Evolutionary conservation across 2,113 vertebrate genomes (phyloP).

Genomic region (Callopanchax toddi): DNA sequence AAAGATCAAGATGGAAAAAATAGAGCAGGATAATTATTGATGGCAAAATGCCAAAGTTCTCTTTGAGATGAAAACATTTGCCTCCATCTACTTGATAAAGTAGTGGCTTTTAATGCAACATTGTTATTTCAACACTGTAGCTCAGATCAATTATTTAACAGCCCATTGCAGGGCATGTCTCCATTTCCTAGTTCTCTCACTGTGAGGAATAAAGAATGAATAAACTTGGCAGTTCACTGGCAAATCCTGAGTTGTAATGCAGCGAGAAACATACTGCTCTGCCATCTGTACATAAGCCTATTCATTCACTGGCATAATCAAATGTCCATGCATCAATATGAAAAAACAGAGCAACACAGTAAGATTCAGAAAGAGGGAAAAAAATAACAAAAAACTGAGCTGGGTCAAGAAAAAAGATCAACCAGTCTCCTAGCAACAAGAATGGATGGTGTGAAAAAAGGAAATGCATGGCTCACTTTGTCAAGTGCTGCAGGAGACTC

Average conservation of each 20-base stretch:
- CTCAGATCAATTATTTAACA: constrained; percentile 1
- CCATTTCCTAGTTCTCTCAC: not conserved
- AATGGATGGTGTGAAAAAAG: constrained; percentile 52
- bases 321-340: not conserved
- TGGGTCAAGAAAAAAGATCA: constrained; percentile 52
- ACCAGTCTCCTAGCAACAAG: constrained; percentile 73
- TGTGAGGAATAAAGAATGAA: not conserved
- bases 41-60: too few species aligned
- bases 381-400: constrained; percentile 43
- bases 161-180: not conserved
- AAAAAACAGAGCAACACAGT: not conserved
- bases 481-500: constrained; percentile 54
- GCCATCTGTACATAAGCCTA: not conserved
- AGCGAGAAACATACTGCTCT: not conserved
- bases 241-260: constrained; percentile 7
- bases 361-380: constrained; percentile 28
- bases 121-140: not conserved
- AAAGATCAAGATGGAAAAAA: not conserved
- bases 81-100: too few species aligned
- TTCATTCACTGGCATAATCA: constrained; percentile 8
- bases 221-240: not conserved
- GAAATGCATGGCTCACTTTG: constrained; percentile 56
- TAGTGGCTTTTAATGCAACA: not conserved
- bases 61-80: too few species aligned
- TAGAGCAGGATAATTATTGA: not conserved